phyloP scores from a whole-genome alignment of 2,113 vertebrate genomes.

The Oncorhynchus keta region DNA sequence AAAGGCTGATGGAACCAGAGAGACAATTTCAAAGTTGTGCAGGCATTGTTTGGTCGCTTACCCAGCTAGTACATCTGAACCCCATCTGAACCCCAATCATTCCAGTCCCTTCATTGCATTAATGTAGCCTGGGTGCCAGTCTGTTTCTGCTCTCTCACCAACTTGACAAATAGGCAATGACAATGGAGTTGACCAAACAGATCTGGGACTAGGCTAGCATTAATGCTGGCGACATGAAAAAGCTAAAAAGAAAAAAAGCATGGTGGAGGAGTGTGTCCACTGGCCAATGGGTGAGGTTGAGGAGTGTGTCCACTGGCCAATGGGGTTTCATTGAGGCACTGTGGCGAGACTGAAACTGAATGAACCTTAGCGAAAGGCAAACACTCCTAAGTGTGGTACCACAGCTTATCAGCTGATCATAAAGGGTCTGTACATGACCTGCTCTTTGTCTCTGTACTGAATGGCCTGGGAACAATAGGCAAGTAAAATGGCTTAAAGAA shows the following conservation, averaged over 20 bases:
- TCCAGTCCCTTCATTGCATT: too few species aligned
- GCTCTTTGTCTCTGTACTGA: background rate
- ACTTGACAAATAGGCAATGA: too few species aligned
- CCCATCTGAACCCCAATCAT: background rate
- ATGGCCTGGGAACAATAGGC: background rate
- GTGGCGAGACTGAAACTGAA: too few species aligned
- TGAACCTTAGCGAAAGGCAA: background rate
- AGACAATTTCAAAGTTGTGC: background rate
- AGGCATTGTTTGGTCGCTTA: background rate
- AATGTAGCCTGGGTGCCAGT: too few species aligned
- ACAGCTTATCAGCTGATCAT: background rate
- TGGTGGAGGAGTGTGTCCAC: background rate
- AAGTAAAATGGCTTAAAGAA: background rate
- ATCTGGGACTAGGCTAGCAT: too few species aligned
- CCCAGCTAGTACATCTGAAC: background rate
- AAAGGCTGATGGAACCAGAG: conserved; percentile 25
- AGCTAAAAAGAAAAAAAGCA: too few species aligned
- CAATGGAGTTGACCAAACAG: too few species aligned
- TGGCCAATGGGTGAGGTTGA: background rate
- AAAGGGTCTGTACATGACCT: background rate
- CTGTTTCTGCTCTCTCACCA: too few species aligned
- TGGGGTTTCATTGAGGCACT: background rate
- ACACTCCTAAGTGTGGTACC: background rate
- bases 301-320: too few species aligned
- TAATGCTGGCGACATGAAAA: too few species aligned